Evolutionary conservation across 2,888 invertebrate genomes (phyloP).

Genomic region (Rhagophthalmus giganteus): DNA sequence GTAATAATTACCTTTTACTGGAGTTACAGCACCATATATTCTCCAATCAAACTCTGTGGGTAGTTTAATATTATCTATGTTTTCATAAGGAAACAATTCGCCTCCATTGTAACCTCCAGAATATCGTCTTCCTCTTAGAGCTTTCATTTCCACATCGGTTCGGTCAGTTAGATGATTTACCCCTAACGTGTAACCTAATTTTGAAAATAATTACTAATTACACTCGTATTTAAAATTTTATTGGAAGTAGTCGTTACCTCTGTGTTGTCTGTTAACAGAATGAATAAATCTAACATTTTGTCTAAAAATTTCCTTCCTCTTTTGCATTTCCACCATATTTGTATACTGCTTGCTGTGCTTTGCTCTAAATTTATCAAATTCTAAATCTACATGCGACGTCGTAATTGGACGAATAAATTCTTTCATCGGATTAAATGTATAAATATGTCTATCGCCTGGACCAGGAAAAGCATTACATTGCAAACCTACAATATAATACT

Average conservation of each 20-base stretch:
- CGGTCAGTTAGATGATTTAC: slow-evolving; percentile 90
- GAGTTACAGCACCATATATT: slow-evolving; percentile 88
- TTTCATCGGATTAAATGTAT: slow-evolving; percentile 90
- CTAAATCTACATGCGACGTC: slow-evolving; percentile 71
- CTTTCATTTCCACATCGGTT: slow-evolving; percentile 74
- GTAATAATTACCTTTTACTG: slow-evolving; percentile 83
- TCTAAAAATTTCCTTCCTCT: slow-evolving; percentile 77
- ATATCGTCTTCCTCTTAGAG: slow-evolving; percentile 69
- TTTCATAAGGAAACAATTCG: slow-evolving; percentile 74
- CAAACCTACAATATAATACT: slow-evolving; percentile 62
- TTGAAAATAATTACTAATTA: slow-evolving; percentile 4
- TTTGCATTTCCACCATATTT: slow-evolving; percentile 66
- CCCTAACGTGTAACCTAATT: slow-evolving; percentile 67
- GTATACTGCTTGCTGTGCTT: slow-evolving; percentile 73
- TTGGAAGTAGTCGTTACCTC: slow-evolving; percentile 42
- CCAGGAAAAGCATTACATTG: slow-evolving; percentile 83
- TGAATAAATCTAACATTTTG: slow-evolving; percentile 76
- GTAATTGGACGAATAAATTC: slow-evolving; percentile 79
- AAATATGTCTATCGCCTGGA: slow-evolving; percentile 74
- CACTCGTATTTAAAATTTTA: slow-evolving; percentile 79
- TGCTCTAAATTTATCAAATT: slow-evolving; percentile 74
- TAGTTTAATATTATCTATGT: slow-evolving; percentile 58
- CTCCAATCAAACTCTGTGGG: slow-evolving; percentile 90
- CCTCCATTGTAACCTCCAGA: slow-evolving; percentile 75
- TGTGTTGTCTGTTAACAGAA: slow-evolving; percentile 48